Conservation (phyloP, 2,797 vertebrate species). For the Chaetodon trifasciatus region DNA sequence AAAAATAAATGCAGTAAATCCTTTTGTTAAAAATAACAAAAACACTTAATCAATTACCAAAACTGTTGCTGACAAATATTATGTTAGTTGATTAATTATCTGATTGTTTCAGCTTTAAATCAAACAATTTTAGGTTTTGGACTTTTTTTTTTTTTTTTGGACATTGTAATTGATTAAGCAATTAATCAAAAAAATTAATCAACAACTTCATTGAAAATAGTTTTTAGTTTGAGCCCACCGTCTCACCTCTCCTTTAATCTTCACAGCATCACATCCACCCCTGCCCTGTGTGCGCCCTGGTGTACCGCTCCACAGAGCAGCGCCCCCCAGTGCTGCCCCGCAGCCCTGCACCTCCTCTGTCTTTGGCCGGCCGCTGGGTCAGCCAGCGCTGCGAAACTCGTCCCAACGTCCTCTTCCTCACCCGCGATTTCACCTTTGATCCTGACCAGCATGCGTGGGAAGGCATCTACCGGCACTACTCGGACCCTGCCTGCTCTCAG, state of each 20-base stretch:
- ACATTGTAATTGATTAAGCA: no score
- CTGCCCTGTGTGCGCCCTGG: slow-evolving; percentile 88
- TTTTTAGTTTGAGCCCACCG: no score
- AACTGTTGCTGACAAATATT: no score
- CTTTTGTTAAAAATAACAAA: no score
- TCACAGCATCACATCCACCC: slow-evolving; percentile 91
- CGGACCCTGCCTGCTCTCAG: slow-evolving; percentile 88
- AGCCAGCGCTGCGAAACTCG: slow-evolving; percentile 90
- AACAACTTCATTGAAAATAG: not conserved
- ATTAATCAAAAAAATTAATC: not conserved
- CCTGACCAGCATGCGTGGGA: slow-evolving; percentile 87
- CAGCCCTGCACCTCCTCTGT: slow-evolving; percentile 64
- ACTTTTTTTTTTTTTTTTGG: no score
- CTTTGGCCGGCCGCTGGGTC: slow-evolving; percentile 88
- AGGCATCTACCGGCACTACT: slow-evolving; percentile 91
- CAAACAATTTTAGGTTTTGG: no score
- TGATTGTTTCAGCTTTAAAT: no score
- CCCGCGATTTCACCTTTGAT: slow-evolving; percentile 89
- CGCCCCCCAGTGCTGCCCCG: slow-evolving; percentile 86
- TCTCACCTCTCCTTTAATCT: not conserved
- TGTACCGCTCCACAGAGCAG: slow-evolving; percentile 87
- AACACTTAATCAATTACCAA: no score
- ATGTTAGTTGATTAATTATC: no score
- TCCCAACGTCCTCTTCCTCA: slow-evolving; percentile 92
- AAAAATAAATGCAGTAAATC: no score